Evolutionary conservation across 2,113 vertebrate genomes (phyloP).

Genomic region (Phaetusa simplex): DNA sequence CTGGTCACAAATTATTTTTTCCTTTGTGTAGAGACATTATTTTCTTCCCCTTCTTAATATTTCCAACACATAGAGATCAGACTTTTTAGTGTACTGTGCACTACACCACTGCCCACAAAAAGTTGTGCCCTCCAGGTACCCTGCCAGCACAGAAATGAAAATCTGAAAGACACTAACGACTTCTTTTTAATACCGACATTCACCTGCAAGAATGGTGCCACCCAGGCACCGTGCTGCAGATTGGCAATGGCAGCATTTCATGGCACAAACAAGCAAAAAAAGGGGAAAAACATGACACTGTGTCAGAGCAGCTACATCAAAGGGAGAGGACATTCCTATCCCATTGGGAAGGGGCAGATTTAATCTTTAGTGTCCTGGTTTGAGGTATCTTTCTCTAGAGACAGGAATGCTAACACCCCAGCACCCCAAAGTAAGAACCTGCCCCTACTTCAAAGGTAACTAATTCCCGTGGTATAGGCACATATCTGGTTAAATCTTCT

Average conservation of each 20-base stretch:
- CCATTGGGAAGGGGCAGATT: neutral
- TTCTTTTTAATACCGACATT: constrained; percentile 24
- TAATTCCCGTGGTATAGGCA: neutral
- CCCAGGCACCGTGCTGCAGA: neutral
- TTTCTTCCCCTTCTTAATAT: constrained; percentile 48
- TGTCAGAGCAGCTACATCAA: neutral
- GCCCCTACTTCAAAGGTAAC: neutral
- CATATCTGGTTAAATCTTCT: neutral
- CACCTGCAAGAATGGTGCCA: neutral
- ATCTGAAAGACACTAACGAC: constrained; percentile 38
- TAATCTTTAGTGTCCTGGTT: neutral
- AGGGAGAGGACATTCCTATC: neutral
- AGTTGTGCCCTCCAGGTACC: neutral
- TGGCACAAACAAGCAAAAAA: neutral
- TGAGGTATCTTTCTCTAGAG: neutral
- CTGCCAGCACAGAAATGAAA: constrained; percentile 39
- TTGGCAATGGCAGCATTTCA: neutral
- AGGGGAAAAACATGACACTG: neutral
- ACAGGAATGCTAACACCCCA: neutral
- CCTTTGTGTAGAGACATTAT: constrained; percentile 1
- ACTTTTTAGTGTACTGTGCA: constrained; percentile 7
- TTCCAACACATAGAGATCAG: constrained; percentile 56
- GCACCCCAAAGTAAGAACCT: neutral
- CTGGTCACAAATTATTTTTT: constrained; percentile 51
- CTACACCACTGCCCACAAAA: constrained; percentile 20